Base-by-base conservation (phyloP, 30 jellyfish, hydroid and myxozoan species). In the Aurelia sp. region DNA sequence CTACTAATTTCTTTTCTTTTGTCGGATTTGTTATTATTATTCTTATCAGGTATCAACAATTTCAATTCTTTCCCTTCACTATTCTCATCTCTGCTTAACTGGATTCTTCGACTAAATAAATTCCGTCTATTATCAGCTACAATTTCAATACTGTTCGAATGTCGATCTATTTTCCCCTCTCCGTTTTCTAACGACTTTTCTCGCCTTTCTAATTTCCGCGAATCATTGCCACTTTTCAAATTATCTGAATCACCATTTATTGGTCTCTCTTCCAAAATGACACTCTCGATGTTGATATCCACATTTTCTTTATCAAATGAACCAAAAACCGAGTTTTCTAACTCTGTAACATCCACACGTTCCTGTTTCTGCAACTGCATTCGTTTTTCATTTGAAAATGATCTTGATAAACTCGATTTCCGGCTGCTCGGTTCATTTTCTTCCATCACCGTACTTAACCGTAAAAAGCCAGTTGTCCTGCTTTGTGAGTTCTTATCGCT, bases 371-470 rank as follows among this genome's bases (percentile, higher is more conserved):
- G 91, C 63, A 88, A 30, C 38, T 50, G 52, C 61, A 31, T 31
- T 33, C 70, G 59, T 38, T 58, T 66, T 13, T 67, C 91, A 15
- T 69, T 69, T 4, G 86, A 70, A 68, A 81, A 81, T 4, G 88
- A 61, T 57, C 77, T 59, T 5, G 87, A 64, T 0, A 79, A 44
- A 48, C 91, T 88, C 20, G 96, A 79, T 67, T 21, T 67, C 53
- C 96, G 81, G 50, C 89, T 74, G 20, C 81, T 41, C 8, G 91
- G 91, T 72, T 88, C 96, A 27, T 52, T 9, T 72, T 88, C 96
- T 83, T 88, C 96, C 41, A 44, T 76, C 15, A 88, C 90, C 16
- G 96, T 88, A 47, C 96, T 88, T 69, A 88, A 64, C 21, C 89
- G 67, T 74, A 75, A 78, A 18, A 69, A 33, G 5, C 84, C 87